Conservation (phyloP, 2,113 vertebrate species). For the Gobiocypris rarus region DNA sequence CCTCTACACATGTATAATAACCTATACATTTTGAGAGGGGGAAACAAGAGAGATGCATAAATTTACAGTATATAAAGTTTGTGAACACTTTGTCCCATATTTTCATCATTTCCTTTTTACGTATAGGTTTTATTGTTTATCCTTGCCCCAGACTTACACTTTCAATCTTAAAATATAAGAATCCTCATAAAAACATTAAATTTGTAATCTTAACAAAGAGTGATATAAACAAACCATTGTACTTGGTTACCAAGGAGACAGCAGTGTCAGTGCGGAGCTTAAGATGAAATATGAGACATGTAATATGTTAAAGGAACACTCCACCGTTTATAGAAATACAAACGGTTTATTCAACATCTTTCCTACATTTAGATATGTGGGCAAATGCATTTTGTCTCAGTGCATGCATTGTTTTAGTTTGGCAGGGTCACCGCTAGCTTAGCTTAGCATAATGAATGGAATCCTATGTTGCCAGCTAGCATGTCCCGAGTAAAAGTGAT, state of each 20-base stretch:
- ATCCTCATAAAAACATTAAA: not conserved
- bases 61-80: not conserved
- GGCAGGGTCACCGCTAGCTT: too few relatives aligned
- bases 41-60: not conserved
- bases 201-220: not conserved
- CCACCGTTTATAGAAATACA: too few relatives aligned
- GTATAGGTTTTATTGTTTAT: not conserved
- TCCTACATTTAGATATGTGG: too few relatives aligned
- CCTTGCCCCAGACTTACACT: not conserved
- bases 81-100: not conserved
- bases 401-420: too few relatives aligned
- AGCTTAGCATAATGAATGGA: too few relatives aligned
- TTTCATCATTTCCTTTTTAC: not conserved
- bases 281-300: not conserved
- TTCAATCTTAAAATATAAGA: not conserved
- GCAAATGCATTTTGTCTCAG: too few relatives aligned
- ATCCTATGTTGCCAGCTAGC: too few relatives aligned
- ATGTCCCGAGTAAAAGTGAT: too few relatives aligned
- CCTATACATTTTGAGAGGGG: constrained; percentile 72
- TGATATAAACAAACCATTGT: not conserved
- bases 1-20: constrained; percentile 97
- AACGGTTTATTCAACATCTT: too few relatives aligned
- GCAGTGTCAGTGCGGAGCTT: not conserved
- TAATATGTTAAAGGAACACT: too few relatives aligned
- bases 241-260: not conserved